phyloP scores from a whole-genome alignment of 2,888 invertebrate genomes.

The Aspidiotus rigidus region DNA sequence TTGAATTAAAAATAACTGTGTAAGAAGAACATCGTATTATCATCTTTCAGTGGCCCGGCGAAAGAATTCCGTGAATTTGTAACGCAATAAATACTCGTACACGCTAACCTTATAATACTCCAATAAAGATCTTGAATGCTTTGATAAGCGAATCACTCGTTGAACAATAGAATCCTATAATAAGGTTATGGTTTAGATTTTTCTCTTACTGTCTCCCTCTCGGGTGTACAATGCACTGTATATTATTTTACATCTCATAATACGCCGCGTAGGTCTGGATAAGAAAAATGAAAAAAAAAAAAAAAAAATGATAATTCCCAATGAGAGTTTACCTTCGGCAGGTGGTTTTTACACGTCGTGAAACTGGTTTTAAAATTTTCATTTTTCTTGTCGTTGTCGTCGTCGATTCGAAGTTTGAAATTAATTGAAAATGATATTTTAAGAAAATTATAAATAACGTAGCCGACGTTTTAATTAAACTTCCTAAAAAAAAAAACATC shows the following conservation, averaged over 20 bases:
- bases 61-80: conserved; percentile 28
- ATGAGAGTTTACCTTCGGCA: conserved; percentile 17
- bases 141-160: conserved; percentile 32
- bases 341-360: conserved; percentile 27
- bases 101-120: conserved; percentile 19
- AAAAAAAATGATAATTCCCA: conserved; percentile 20
- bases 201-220: conserved; percentile 11
- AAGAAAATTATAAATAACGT: conserved; percentile 11
- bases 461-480: conserved; percentile 16
- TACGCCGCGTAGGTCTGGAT: background rate
- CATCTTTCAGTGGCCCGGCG: background rate
- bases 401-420: conserved; percentile 12
- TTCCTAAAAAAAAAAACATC: conserved; percentile 3
- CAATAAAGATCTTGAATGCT: conserved; percentile 30
- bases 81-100: conserved; percentile 28
- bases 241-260: too few relatives aligned
- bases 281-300: too few relatives aligned
- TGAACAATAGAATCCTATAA: conserved; percentile 32
- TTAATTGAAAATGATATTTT: conserved; percentile 17
- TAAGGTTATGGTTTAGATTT: conserved; percentile 25
- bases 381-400: background rate
- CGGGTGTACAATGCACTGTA: too few relatives aligned
- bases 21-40: too few relatives aligned
- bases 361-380: conserved; percentile 14
- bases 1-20: too few relatives aligned